A percentile compares a stretch with the other conserved stretches of the same genome.
These are phyloP conservation scores for Scolanthus callimorphus DNA, from an alignment of 92 coral and sea anemone species.

Conservation along the genomic window DNA sequence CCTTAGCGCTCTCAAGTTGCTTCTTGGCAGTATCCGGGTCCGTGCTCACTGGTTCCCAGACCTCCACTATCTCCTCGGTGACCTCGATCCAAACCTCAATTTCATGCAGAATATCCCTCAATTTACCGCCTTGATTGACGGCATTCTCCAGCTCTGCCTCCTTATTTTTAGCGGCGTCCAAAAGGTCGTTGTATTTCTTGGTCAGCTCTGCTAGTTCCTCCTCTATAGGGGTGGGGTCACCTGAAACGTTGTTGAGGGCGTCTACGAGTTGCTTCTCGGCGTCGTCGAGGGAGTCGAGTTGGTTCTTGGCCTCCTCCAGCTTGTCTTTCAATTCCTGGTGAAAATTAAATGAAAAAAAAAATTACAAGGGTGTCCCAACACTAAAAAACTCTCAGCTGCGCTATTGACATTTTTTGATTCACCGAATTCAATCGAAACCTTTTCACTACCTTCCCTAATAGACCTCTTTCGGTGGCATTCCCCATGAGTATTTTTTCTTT, in stretches of 20 bases:
- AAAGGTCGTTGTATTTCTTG: constrained; percentile 51
- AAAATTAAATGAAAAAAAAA: background rate
- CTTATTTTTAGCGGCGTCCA: constrained; percentile 49
- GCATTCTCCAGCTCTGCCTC: constrained; percentile 77
- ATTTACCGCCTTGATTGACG: constrained; percentile 66
- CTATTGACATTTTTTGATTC: too few relatives aligned
- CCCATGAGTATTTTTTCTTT: too few relatives aligned
- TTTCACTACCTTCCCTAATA: too few relatives aligned
- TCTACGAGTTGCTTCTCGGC: constrained; percentile 41
- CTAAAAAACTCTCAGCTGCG: too few relatives aligned
- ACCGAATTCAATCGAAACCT: too few relatives aligned
- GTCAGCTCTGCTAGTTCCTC: constrained; percentile 55
- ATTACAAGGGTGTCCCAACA: too few relatives aligned
- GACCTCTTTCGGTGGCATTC: too few relatives aligned
- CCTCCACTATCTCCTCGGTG: constrained; percentile 47
- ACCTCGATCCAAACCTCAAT: constrained; percentile 75
- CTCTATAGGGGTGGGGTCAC: constrained; percentile 64
- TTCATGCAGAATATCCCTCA: constrained; percentile 69
- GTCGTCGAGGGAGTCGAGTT: constrained; percentile 43
- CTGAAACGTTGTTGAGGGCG: constrained; percentile 33
- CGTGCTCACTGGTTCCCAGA: constrained; percentile 80
- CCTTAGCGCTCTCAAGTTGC: constrained; percentile 75
- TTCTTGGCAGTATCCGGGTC: constrained; percentile 86
- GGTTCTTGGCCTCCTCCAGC: constrained; percentile 57
- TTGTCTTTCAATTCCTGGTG: constrained; percentile 50